phyloP scores from a whole-genome alignment of 2,888 invertebrate species.

The Ochropacha duplaris region DNA sequence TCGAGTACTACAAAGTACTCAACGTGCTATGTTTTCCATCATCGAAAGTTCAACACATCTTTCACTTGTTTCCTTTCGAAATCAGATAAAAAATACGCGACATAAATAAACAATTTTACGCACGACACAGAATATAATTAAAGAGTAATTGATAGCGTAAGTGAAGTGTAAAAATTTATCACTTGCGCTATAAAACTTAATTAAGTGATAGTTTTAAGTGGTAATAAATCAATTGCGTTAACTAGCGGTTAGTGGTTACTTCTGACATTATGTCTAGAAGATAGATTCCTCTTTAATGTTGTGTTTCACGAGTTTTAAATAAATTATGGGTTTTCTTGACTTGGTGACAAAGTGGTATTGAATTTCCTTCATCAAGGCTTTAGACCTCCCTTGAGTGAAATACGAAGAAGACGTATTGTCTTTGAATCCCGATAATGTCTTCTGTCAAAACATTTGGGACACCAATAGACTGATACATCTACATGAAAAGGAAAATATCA shows the following conservation, averaged over 20 bases:
- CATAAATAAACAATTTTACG: background rate
- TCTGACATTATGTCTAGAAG: background rate
- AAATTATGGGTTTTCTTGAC: background rate
- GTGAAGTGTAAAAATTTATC: slow-evolving; percentile 38
- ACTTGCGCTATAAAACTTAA: slow-evolving; percentile 53
- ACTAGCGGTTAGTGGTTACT: slow-evolving; percentile 26
- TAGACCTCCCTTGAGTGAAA: background rate
- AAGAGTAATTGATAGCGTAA: slow-evolving; percentile 13
- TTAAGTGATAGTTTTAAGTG: slow-evolving; percentile 49
- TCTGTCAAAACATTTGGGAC: too few species aligned
- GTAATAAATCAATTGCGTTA: slow-evolving; percentile 58
- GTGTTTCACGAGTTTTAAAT: background rate
- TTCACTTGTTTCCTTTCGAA: too few species aligned
- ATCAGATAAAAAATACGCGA: too few species aligned
- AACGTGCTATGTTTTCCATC: too few species aligned
- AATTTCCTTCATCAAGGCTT: background rate
- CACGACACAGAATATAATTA: slow-evolving; percentile 4
- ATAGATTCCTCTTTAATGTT: background rate
- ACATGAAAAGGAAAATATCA: too few species aligned
- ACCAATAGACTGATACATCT: too few species aligned
- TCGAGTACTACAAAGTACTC: too few species aligned
- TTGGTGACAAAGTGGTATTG: background rate
- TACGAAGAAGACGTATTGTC: background rate
- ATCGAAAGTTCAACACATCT: too few species aligned
- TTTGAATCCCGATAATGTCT: background rate